Base-by-base conservation (phyloP, 2,888 invertebrate species). In the Catocala sponsa region DNA sequence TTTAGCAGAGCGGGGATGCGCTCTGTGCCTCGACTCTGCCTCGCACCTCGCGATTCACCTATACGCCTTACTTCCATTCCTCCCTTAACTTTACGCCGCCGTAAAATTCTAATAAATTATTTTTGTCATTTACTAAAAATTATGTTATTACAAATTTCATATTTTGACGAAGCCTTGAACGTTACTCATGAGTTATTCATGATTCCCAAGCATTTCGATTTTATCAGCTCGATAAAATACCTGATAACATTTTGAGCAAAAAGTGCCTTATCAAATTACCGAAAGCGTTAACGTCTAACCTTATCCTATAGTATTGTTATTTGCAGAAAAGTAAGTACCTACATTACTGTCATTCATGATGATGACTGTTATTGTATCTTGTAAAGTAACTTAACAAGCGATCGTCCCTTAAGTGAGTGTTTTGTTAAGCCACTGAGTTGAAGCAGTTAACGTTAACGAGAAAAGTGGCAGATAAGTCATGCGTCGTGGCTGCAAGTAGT, bases 401-500 rank as follows among this genome's bases (percentile, higher is more conserved):
- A 77, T 81, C 81, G 77, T 82, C 83, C 80, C 83, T 84, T 84
- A 85, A 87, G 83, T 85, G 82, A 80, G 75, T 82, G 81, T 82
- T 85, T 85, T 84, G 84, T 87, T 85, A 83, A 83, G 80, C 75
- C 80, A 79, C 71, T 84, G 84, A 87, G 85, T 74, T 83, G 83
- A 74, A 79, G 81, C 83, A 86, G 89, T 90, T 88, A 89, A 83
- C 78, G 80, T 87, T 89, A 89, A 90, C 88, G 79, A 91, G 90
- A 88, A 90, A 91, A 91, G 87, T 91, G 90, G 89, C 82, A 87
- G 90, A 91, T 92, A 92, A 91, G 82, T 91, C 86, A 85, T 90
- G 82, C 83, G 83, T 86, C 82, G 80, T 70, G 72, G 76, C 72
- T 74, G 77, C 74, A 79, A 83, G 82, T 82, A 79, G 84, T 82